These are phyloP conservation scores for Diarsia dahlii DNA, from an alignment of 2,888 invertebrate genomes.

Conservation along the genomic window DNA sequence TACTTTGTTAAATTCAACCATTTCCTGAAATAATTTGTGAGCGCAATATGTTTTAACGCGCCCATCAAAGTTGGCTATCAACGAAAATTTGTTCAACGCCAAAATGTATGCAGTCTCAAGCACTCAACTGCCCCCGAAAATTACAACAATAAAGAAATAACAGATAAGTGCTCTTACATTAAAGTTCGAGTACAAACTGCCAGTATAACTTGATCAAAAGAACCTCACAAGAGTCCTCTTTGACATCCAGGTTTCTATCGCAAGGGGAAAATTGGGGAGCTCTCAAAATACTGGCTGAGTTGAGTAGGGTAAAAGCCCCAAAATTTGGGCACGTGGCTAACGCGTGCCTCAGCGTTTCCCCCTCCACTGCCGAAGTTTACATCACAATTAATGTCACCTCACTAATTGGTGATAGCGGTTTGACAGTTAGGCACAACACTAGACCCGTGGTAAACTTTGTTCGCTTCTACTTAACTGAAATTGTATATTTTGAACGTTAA, in stretches of 20 bases:
- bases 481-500: slow-evolving; percentile 48
- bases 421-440: slow-evolving; percentile 72
- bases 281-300: slow-evolving; percentile 52
- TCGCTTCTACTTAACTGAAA: slow-evolving; percentile 42
- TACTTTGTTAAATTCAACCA: slow-evolving; percentile 12
- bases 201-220: slow-evolving; percentile 45
- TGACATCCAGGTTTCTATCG: not conserved
- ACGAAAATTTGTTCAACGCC: slow-evolving; percentile 63
- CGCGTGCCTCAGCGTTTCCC: slow-evolving; percentile 76
- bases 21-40: slow-evolving; percentile 37
- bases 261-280: slow-evolving; percentile 20
- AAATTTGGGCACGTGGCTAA: slow-evolving; percentile 79
- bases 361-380: slow-evolving; percentile 77
- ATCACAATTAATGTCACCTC: slow-evolving; percentile 84
- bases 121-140: slow-evolving; percentile 77
- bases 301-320: slow-evolving; percentile 73
- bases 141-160: slow-evolving; percentile 80
- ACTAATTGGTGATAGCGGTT: slow-evolving; percentile 83
- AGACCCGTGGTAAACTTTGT: slow-evolving; percentile 60
- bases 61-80: slow-evolving; percentile 59
- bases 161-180: slow-evolving; percentile 76
- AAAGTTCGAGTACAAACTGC: slow-evolving; percentile 61
- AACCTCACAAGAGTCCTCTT: not conserved
- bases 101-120: slow-evolving; percentile 74
- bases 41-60: slow-evolving; percentile 51